phyloP scores from a whole-genome alignment of 2,113 vertebrate genomes.

The Eurystomus gularis region DNA sequence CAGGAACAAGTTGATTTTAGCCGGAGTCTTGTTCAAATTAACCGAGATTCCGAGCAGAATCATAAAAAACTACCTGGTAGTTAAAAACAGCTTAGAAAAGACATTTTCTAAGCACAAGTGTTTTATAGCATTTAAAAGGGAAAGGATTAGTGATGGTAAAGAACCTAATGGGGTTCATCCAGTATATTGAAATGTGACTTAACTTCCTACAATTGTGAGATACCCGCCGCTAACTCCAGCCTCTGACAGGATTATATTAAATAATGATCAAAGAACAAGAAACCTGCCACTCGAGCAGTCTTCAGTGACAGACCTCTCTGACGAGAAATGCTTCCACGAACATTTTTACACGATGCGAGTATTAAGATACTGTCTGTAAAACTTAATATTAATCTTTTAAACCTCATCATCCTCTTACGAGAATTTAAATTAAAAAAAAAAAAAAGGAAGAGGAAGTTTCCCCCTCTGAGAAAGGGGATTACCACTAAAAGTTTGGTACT shows the following conservation, averaged over 20 bases:
- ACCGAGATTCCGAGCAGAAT: neutral
- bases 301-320: neutral
- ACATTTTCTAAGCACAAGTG: neutral
- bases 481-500: neutral
- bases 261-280: conserved; percentile 61
- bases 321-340: conserved; percentile 30
- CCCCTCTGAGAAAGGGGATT: neutral
- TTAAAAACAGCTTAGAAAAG: neutral
- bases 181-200: conserved; percentile 1
- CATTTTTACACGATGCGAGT: neutral
- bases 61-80: neutral
- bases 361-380: neutral
- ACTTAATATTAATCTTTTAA: neutral
- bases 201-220: neutral
- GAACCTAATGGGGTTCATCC: conserved; percentile 26
- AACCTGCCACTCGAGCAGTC: conserved; percentile 55
- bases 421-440: neutral
- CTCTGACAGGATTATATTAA: conserved; percentile 56
- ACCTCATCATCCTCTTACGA: neutral
- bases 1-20: neutral
- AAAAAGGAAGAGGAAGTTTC: neutral
- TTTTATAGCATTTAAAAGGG: neutral
- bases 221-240: neutral
- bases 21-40: neutral
- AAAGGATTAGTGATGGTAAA: neutral